Conservation (phyloP, 2,113 vertebrate genomes). For the Clupea harengus region DNA sequence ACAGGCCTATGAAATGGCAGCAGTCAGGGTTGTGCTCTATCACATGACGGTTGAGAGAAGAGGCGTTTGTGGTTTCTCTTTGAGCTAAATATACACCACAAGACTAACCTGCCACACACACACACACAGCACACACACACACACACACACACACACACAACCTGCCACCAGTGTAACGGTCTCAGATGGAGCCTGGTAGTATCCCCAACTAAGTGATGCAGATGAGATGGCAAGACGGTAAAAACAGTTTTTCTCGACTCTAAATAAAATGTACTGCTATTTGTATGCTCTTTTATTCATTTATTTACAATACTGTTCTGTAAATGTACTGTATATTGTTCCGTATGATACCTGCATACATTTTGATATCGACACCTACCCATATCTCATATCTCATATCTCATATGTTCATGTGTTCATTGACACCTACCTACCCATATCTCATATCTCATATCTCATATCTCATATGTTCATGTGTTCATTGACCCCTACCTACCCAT, state of each 20-base stretch:
- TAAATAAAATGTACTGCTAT: no score
- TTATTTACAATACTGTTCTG: not conserved
- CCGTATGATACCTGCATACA: not conserved
- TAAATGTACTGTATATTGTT: not conserved
- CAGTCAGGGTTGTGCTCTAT: conserved; percentile 28
- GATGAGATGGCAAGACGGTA: conserved; percentile 27
- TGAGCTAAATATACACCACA: conserved; percentile 42
- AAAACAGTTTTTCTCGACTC: not conserved
- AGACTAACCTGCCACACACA: conserved; percentile 33
- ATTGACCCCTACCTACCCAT: no score
- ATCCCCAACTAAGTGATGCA: conserved; percentile 24
- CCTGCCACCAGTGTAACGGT: conserved; percentile 23
- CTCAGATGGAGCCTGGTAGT: not conserved
- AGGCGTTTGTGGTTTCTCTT: conserved; percentile 39
- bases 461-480: no score
- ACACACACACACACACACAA: not conserved
- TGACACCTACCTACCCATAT: no score
- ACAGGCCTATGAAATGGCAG: conserved; percentile 31
- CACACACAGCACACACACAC: no score
- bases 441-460: no score
- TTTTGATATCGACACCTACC: not conserved
- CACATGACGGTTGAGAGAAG: conserved; percentile 41
- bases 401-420: not conserved
- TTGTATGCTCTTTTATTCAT: no score
- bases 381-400: not conserved